Percentiles rank a stretch among this genome's conserved stretches.
Evolutionary conservation across 2,113 vertebrate species (phyloP).

Genomic region (Ploceus nigricollis): DNA sequence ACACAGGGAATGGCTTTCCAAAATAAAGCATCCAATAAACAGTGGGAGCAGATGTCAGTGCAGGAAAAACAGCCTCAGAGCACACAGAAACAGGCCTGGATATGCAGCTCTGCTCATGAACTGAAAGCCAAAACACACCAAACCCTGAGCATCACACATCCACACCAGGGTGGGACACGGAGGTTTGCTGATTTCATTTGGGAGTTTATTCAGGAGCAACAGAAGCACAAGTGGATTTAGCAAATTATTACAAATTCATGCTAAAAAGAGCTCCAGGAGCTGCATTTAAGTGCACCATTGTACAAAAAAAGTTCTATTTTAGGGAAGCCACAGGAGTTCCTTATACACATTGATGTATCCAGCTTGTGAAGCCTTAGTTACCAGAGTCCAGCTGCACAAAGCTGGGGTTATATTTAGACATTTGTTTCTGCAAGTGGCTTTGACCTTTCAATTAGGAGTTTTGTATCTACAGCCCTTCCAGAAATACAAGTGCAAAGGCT

Average conservation of each 20-base stretch:
- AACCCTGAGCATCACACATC: background rate
- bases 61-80: background rate
- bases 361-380: background rate
- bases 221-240: background rate
- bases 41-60: background rate
- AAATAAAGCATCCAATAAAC: background rate
- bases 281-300: background rate
- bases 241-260: background rate
- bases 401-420: background rate
- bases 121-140: background rate
- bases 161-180: background rate
- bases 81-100: background rate
- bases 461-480: background rate
- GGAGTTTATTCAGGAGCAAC: background rate
- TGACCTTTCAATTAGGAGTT: conserved; percentile 7
- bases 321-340: background rate
- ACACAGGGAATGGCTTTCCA: background rate
- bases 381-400: background rate
- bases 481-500: background rate
- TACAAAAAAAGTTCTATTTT: background rate
- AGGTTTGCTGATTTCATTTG: background rate
- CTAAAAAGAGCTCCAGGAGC: background rate
- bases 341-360: background rate
- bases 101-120: background rate
- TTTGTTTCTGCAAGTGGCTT: background rate